Evolutionary conservation across 2,797 vertebrate genomes (phyloP).

Genomic region (Austrolebias charrua): DNA sequence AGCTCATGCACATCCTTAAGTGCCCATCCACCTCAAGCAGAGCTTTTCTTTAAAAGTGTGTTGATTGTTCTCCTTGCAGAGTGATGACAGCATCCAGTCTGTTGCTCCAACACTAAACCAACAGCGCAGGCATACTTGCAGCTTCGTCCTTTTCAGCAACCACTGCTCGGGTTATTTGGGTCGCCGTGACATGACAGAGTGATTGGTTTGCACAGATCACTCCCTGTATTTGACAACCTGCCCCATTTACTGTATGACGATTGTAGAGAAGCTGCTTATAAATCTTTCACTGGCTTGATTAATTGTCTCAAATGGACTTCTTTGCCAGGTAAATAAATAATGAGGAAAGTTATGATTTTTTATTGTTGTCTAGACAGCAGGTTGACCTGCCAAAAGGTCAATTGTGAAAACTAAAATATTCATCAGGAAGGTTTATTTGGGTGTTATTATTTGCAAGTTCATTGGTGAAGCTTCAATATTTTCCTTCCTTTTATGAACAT

Average conservation of each 20-base stretch:
- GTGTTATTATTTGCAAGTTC: not conserved
- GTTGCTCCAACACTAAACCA: slow-evolving; percentile 35
- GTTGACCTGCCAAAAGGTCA: slow-evolving; percentile 57
- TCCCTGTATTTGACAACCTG: slow-evolving; percentile 69
- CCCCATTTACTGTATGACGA: slow-evolving; percentile 70
- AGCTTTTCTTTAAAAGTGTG: slow-evolving; percentile 22
- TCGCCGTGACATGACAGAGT: slow-evolving; percentile 69
- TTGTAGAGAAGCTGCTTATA: slow-evolving; percentile 73
- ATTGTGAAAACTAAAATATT: slow-evolving; percentile 43
- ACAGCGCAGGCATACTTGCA: slow-evolving; percentile 47
- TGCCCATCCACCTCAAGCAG: slow-evolving; percentile 8
- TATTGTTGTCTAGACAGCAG: slow-evolving; percentile 68
- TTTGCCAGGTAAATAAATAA: slow-evolving; percentile 78
- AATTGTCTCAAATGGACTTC: slow-evolving; percentile 74
- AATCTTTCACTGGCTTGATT: slow-evolving; percentile 77
- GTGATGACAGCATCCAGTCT: slow-evolving; percentile 44
- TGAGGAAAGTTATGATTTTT: slow-evolving; percentile 73
- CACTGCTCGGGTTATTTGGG: slow-evolving; percentile 63
- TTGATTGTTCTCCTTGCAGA: slow-evolving; percentile 21
- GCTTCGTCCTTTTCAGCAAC: slow-evolving; percentile 61
- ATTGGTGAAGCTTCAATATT: no score
- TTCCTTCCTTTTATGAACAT: no score
- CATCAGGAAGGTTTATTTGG: slow-evolving; percentile 9
- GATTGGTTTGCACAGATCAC: slow-evolving; percentile 73
- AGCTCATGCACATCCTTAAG: slow-evolving; percentile 11